A percentile compares a stretch with the other conserved stretches of the same genome.
Evolutionary conservation across 1,140 invertebrate species (phyloP).

Genomic region (Muscidifurax raptorellus): DNA sequence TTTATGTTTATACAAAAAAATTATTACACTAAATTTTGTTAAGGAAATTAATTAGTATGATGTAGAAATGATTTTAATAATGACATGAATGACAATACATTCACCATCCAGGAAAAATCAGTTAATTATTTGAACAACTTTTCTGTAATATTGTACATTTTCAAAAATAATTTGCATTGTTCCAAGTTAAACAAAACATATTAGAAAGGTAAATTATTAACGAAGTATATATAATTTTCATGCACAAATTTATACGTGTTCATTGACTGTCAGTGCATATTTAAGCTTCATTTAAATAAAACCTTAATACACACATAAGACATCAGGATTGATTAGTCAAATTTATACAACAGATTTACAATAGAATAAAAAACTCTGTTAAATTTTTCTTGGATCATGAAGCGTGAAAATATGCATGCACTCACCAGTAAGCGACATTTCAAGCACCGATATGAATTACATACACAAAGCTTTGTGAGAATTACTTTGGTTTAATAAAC

Average conservation of each 20-base stretch:
- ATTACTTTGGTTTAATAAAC: background rate
- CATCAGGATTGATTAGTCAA: too few species aligned
- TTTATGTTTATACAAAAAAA: too few species aligned
- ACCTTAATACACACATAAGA: too few species aligned
- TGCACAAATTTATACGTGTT: background rate
- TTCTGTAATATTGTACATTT: background rate
- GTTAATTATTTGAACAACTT: background rate
- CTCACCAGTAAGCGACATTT: background rate
- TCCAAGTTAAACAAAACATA: background rate
- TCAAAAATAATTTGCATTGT: too few species aligned
- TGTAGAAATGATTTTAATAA: too few species aligned
- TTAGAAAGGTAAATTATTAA: background rate
- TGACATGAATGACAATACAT: too few species aligned
- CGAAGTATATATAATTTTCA: background rate
- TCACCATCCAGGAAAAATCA: background rate
- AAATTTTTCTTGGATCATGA: background rate
- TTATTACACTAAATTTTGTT: too few species aligned
- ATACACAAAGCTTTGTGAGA: background rate
- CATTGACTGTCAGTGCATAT: background rate
- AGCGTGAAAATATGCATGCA: conserved; percentile 9
- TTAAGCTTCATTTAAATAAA: background rate
- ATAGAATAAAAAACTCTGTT: too few species aligned
- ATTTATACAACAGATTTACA: too few species aligned
- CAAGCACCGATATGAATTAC: background rate
- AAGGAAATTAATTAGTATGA: too few species aligned